Percentiles rank a stretch among this genome's conserved stretches.
Evolutionary conservation across 37 sponge, comb jelly and placozoan genomes (phyloP).

Genomic region (Diacarnus erythraeanus): DNA sequence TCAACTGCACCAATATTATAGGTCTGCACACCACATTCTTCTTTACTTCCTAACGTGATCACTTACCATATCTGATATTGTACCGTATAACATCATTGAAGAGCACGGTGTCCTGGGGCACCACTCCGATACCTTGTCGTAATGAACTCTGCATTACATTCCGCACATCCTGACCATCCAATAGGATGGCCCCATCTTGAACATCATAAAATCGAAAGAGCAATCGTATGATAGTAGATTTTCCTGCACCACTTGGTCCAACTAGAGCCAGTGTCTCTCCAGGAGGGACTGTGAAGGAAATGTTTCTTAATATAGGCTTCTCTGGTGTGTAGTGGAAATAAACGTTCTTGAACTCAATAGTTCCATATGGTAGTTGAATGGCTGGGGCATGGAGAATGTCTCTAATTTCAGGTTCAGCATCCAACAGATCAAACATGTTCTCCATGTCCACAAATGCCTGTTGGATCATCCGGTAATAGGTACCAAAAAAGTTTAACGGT

Average conservation of each 20-base stretch:
- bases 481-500: conserved; percentile 97
- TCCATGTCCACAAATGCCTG: conserved; percentile 99
- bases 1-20: no score
- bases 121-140: conserved; percentile 86
- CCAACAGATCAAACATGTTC: conserved; percentile 98
- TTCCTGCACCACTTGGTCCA: conserved; percentile 97
- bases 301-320: conserved; percentile 75
- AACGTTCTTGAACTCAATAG: conserved; percentile 88
- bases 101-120: conserved; percentile 99
- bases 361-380: conserved; percentile 55
- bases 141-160: conserved; percentile 71
- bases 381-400: conserved; percentile 36
- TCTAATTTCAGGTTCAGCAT: conserved; percentile 74
- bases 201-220: conserved; percentile 97
- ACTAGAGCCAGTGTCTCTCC: conserved; percentile 95
- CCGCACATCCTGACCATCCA: conserved; percentile 93
- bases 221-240: conserved; percentile 95
- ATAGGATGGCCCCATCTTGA: conserved; percentile 74
- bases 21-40: no score
- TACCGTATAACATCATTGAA: conserved; percentile 94
- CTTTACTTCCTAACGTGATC: no score
- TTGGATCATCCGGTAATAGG: conserved; percentile 94
- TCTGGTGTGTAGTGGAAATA: conserved; percentile 84
- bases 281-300: conserved; percentile 82
- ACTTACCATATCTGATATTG: conserved; percentile 95